Evolutionary conservation across 2,888 invertebrate species (phyloP).

Genomic region (Chironomus riparius): DNA sequence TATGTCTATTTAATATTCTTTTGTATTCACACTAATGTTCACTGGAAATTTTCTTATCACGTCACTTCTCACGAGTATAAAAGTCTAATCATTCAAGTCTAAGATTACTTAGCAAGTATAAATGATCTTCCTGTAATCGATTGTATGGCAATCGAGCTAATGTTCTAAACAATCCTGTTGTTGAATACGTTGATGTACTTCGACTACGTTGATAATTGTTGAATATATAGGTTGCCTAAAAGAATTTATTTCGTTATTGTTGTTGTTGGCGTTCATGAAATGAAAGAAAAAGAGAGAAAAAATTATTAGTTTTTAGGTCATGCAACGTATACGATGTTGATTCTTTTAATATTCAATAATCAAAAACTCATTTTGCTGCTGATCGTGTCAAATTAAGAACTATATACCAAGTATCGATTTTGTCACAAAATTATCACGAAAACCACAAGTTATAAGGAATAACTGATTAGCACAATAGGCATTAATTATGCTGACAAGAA

Average conservation of each 20-base stretch:
- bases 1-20: neutral
- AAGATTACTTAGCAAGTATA: slow-evolving; percentile 12
- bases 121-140: slow-evolving; percentile 2
- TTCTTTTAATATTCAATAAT: neutral
- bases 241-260: neutral
- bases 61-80: neutral
- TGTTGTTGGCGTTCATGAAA: neutral
- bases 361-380: neutral
- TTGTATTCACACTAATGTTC: neutral
- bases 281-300: neutral
- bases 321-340: neutral
- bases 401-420: too few species aligned
- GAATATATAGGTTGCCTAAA: slow-evolving; percentile 23
- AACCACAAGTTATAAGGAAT: too few species aligned
- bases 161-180: slow-evolving; percentile 12
- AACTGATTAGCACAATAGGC: too few species aligned
- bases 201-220: neutral
- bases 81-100: slow-evolving; percentile 7
- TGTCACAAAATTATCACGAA: too few species aligned
- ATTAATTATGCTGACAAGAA: too few species aligned
- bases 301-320: slow-evolving; percentile 3
- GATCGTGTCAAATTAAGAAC: neutral
- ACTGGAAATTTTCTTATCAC: neutral
- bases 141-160: slow-evolving; percentile 14
- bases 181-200: slow-evolving; percentile 12